phyloP scores from a whole-genome alignment of 2,888 invertebrate genomes.

The Lochmaea crataegi region DNA sequence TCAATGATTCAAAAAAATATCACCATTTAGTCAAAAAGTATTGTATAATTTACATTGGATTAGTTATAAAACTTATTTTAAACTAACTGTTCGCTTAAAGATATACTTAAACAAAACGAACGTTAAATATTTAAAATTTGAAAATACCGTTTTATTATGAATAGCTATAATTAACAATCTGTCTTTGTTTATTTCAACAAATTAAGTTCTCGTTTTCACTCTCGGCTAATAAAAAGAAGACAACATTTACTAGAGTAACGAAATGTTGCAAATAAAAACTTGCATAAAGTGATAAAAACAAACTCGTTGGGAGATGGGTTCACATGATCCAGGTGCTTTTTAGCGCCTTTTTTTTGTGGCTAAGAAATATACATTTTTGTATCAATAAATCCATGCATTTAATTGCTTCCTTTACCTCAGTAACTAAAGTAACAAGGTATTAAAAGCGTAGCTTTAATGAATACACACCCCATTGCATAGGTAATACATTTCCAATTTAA shows the following conservation, averaged over 20 bases:
- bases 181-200: background rate
- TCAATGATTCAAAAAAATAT: too few species aligned
- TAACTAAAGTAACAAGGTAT: too few species aligned
- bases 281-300: background rate
- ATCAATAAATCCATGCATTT: background rate
- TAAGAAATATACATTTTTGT: background rate
- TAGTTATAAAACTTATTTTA: background rate
- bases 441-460: background rate
- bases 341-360: background rate
- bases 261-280: background rate
- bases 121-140: background rate
- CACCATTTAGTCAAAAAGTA: background rate
- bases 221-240: too few species aligned
- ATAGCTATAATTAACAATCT: background rate
- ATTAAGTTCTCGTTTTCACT: background rate
- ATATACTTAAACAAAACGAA: background rate
- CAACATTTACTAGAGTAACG: too few species aligned
- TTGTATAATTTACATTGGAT: background rate
- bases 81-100: background rate
- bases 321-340: background rate
- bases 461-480: background rate
- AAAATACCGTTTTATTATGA: background rate
- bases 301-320: background rate
- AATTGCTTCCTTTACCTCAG: background rate
- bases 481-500: background rate